Evolutionary conservation across 2,113 vertebrate genomes (phyloP).

Genomic region (Cebidichthys violaceus): DNA sequence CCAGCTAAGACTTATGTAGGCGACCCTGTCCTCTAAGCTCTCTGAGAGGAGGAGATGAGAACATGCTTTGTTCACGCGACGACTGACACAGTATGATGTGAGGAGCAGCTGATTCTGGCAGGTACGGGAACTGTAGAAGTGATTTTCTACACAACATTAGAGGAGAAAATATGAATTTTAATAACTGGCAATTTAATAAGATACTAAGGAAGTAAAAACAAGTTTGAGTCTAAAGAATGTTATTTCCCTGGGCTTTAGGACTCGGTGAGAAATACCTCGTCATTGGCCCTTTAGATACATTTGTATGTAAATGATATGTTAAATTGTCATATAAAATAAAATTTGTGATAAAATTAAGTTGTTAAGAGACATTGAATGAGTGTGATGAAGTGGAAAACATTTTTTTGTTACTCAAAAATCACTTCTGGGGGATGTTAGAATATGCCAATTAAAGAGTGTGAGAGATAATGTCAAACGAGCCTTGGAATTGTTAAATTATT

Average conservation of each 20-base stretch:
- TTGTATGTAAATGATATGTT: background rate
- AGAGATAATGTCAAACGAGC: background rate
- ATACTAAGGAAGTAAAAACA: background rate
- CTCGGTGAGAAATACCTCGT: background rate
- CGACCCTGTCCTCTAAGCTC: conserved; percentile 13
- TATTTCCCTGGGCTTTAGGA: background rate
- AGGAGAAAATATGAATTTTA: background rate
- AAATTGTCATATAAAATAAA: background rate
- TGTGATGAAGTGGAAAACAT: background rate
- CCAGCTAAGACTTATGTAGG: background rate
- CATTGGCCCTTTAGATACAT: background rate
- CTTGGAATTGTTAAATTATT: background rate
- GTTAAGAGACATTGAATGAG: background rate
- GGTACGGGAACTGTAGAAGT: background rate
- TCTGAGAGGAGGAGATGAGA: background rate
- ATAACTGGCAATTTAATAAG: background rate
- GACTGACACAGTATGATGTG: background rate
- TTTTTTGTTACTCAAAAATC: background rate
- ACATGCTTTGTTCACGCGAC: background rate
- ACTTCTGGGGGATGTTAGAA: conserved; percentile 11
- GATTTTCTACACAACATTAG: background rate
- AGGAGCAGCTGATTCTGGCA: background rate
- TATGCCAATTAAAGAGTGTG: background rate
- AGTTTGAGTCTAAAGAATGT: background rate
- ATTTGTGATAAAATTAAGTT: background rate